Evolutionary conservation across 2,797 vertebrate genomes (phyloP).

Genomic region (Labeo calbasu): DNA sequence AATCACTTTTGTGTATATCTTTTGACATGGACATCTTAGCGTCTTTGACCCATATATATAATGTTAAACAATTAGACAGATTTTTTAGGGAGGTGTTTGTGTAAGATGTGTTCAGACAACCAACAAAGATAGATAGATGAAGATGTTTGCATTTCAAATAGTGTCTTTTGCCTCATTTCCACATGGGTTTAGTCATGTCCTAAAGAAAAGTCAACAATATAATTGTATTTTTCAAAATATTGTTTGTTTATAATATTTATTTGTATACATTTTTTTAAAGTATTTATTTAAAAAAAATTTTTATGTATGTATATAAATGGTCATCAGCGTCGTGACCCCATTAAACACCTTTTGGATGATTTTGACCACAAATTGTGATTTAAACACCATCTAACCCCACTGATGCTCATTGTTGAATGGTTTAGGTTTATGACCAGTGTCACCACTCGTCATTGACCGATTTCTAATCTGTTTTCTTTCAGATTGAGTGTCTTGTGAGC

Average conservation of each 20-base stretch:
- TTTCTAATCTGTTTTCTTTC: conserved; percentile 30
- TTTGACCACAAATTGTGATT: not conserved
- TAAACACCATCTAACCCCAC: not conserved
- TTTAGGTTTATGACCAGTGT: not conserved
- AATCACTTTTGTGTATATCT: no score
- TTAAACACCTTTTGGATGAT: not conserved
- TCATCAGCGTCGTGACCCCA: not conserved
- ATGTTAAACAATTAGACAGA: not conserved
- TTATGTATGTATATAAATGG: not conserved
- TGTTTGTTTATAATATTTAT: no score
- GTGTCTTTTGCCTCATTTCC: no score
- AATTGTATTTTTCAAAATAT: no score
- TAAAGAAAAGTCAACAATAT: no score
- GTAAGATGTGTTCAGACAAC: not conserved
- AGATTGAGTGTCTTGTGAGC: conserved; percentile 27
- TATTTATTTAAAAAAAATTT: no score
- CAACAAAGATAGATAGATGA: not conserved
- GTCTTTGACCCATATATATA: no score
- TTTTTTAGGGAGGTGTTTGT: not conserved
- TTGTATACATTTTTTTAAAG: no score
- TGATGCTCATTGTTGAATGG: not conserved
- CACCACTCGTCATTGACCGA: not conserved
- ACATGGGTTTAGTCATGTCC: no score
- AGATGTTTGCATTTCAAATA: not conserved
- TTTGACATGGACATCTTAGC: no score